Conservation (phyloP, 1,140 invertebrate species). For the Drosophila dunni region DNA sequence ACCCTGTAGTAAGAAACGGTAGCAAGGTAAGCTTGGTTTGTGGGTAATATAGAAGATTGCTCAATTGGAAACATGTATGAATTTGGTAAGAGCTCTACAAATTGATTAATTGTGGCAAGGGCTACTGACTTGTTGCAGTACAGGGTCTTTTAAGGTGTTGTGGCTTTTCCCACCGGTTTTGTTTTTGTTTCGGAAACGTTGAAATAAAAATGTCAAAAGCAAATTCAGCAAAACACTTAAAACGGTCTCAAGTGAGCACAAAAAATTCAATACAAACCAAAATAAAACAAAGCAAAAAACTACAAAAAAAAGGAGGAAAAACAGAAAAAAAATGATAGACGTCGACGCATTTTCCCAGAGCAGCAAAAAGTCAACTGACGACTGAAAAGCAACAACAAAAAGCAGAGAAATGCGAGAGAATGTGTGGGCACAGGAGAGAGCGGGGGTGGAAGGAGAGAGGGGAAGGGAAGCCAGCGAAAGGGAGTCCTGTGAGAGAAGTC, state of each 20-base stretch:
- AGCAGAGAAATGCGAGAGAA: constrained; percentile 23
- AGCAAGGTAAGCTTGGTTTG: too few relatives aligned
- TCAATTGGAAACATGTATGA: too few relatives aligned
- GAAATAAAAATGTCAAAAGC: constrained; percentile 61
- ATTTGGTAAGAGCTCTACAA: too few relatives aligned
- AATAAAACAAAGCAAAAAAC: constrained; percentile 18
- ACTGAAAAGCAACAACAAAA: constrained; percentile 49
- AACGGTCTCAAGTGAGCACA: constrained; percentile 71
- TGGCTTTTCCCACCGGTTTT: neutral
- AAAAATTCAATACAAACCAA: constrained; percentile 63
- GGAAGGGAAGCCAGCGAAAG: too few relatives aligned
- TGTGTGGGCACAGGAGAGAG: constrained; percentile 10
- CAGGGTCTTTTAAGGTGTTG: too few relatives aligned
- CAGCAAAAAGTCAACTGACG: constrained; percentile 57
- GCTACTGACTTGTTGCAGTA: too few relatives aligned
- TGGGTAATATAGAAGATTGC: too few relatives aligned
- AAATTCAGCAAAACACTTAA: constrained; percentile 72
- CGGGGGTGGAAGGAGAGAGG: constrained; percentile 5
- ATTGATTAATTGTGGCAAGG: too few relatives aligned
- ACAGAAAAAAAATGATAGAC: constrained; percentile 34
- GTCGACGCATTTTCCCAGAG: constrained; percentile 47
- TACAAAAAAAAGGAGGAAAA: constrained; percentile 15
- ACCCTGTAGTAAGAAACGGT: too few relatives aligned
- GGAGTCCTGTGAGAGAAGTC: neutral
- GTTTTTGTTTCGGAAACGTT: constrained; percentile 9